Evolutionary conservation across 2,888 invertebrate genomes (phyloP), one percentile per base, ranked within the genome.

Genomic region (Athrips mouffetella): DNA sequence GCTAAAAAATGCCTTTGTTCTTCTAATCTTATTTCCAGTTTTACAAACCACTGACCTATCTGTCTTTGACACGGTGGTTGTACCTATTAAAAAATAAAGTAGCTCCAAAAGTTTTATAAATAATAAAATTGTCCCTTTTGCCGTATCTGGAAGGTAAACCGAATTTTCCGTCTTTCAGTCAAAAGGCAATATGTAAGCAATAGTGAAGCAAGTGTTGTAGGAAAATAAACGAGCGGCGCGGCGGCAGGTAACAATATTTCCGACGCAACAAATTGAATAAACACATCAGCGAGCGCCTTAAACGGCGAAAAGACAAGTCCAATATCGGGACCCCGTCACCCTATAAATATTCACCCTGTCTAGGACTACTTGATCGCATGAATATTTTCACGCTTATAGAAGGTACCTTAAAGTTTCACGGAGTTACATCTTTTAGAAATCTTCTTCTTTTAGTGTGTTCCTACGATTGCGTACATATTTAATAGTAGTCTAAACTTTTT

Each of bases 281-380:
- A 82, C 85, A 85, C 85, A 81, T 86, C 82, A 81, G 66, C 73
- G 72, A 72, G 67, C 70, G 70, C 77, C 80, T 81, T 81, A 81
- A 83, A 82, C 81, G 83, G 70, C 72, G 76, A 79, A 80, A 81
- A 86, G 83, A 81, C 85, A 83, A 80, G 73, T 76, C 80, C 82
- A 83, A 86, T 85, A 85, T 77, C 70, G 76, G 63, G 64, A 70
- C 71, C 71, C 70, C 62, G 65, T 61, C 62, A 64, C 16, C 77
- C 77, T 73, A 81, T 83, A 86, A 84, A 85, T 85, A 85, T 84
- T 76, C 80, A 40, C 57, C 63, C 67, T 76, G 80, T 67, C 70
- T 69, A 67, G 64, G 57, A 62, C 50, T 59, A 65, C 73, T 67
- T 63, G 68, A 64, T 73, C 62, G 64, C 67, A 67, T 73, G 70